Conservation (phyloP, 2,888 invertebrate genomes). For the Sarcophaga variegata region DNA sequence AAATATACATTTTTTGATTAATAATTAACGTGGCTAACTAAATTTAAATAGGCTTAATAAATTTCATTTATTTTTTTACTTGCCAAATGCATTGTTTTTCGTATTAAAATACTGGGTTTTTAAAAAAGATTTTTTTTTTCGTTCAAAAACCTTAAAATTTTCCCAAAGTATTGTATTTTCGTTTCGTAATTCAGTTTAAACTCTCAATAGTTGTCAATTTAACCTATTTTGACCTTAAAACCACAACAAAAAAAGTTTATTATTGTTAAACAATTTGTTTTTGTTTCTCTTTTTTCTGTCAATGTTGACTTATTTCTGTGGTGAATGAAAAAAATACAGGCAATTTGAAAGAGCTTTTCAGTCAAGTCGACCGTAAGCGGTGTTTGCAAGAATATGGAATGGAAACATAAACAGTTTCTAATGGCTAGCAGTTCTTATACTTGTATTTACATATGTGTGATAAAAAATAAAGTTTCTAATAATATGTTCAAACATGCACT, state of each 20-base stretch:
- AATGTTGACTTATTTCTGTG: background rate
- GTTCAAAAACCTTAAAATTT: background rate
- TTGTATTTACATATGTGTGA: too few species aligned
- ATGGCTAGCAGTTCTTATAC: too few species aligned
- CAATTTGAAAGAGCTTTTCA: background rate
- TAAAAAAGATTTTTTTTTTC: background rate
- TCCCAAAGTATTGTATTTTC: background rate
- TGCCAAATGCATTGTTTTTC: background rate
- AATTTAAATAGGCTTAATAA: background rate
- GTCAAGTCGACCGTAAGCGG: background rate
- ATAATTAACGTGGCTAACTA: background rate
- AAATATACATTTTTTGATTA: too few species aligned
- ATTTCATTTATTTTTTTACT: too few species aligned
- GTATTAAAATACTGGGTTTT: background rate
- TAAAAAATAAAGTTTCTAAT: too few species aligned
- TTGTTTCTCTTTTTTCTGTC: background rate
- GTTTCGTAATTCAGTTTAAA: background rate
- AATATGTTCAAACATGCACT: too few species aligned
- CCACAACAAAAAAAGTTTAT: background rate
- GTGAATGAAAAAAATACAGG: background rate
- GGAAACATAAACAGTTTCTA: too few species aligned
- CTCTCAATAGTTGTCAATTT: background rate
- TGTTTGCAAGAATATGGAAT: too few species aligned
- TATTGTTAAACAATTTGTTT: background rate
- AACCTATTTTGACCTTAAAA: conserved; percentile 7